Base-by-base conservation (phyloP, 2,888 invertebrate species). In the Octonoba sinensis region DNA sequence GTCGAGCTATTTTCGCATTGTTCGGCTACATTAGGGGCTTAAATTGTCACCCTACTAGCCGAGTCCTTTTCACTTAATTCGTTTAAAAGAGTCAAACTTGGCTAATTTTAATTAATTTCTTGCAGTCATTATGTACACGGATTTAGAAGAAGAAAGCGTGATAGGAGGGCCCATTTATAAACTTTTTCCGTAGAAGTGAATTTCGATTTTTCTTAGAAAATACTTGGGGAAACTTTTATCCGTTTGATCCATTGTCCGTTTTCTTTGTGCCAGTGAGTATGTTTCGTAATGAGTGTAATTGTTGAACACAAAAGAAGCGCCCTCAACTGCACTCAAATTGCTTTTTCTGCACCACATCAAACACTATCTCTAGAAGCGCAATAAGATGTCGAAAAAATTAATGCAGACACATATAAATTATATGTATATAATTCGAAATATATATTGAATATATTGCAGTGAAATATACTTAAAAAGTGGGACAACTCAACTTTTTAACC, bases 81-180 rank as follows among this genome's bases (percentile, higher is more conserved):
- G 79, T 69, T 73, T 73, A 69, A 66, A 62, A 69, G 64, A 73
- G 73, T 73, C 73, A 81, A 81, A 81, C 73, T 79, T 73, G 56
- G 69, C 79, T 67, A 67, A 81, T 79, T 79, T 79, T 79, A 66
- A 79, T 81, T 81, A 81, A 81, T 73, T 81, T 81, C 78, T 79
- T 79, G 51, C 79, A 73, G 73, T 79, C 73, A 79, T 79, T 79
- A 36, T 36, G 36, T 36, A 73, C 72, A 79, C 44, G 46, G 27
- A 49, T 47, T 24, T 36, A 64, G 71, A 73, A 81, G 79, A 81
- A 62, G 36, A 11, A 81, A 81, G 73, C 60, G 54, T n/a, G 2
- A 44, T 69, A 59, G 54, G 49, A 64, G 66, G 36, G 36, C 60
- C 49, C 51, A 67, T 79, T 62, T 67, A 51, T 51, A 66, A 59